phyloP scores from a whole-genome alignment of 2,888 invertebrate genomes.

The Cosmorhoe ocellata region DNA sequence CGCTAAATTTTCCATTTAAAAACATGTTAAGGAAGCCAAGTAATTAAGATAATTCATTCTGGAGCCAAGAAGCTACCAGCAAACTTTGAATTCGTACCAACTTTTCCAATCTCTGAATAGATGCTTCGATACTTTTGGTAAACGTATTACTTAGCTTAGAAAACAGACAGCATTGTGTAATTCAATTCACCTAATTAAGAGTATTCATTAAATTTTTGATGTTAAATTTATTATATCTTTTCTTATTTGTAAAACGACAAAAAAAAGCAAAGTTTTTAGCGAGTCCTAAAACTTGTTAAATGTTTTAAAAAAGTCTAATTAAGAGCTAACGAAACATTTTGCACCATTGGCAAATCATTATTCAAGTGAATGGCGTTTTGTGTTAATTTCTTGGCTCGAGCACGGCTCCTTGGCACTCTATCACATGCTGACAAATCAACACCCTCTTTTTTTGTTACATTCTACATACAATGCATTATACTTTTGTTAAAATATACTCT shows the following conservation, averaged over 20 bases:
- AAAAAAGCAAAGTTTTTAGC: too few species aligned
- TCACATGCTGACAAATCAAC: conserved; percentile 38
- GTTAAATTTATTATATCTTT: too few species aligned
- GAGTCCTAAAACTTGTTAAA: too few species aligned
- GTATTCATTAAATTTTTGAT: background rate
- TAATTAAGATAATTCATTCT: conserved; percentile 47
- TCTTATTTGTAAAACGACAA: too few species aligned
- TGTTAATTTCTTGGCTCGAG: too few species aligned
- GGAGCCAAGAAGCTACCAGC: conserved; percentile 35
- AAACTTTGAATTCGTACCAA: conserved; percentile 38
- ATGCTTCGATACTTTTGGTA: conserved; percentile 37
- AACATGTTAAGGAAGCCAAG: conserved; percentile 39
- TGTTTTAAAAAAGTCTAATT: too few species aligned
- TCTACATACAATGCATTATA: too few species aligned
- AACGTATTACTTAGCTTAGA: conserved; percentile 35
- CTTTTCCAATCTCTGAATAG: conserved; percentile 47
- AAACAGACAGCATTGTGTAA: conserved; percentile 13
- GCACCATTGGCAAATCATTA: conserved; percentile 25
- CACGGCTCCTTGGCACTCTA: conserved; percentile 36
- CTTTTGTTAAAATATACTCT: too few species aligned
- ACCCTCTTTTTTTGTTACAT: conserved; percentile 14
- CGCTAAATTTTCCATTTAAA: conserved; percentile 34
- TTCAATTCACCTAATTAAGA: conserved; percentile 18
- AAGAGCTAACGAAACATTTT: too few species aligned
- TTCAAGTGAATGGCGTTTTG: conserved; percentile 26